Base-by-base conservation (phyloP, 1,140 invertebrate species). In the Atta cephalotes region DNA sequence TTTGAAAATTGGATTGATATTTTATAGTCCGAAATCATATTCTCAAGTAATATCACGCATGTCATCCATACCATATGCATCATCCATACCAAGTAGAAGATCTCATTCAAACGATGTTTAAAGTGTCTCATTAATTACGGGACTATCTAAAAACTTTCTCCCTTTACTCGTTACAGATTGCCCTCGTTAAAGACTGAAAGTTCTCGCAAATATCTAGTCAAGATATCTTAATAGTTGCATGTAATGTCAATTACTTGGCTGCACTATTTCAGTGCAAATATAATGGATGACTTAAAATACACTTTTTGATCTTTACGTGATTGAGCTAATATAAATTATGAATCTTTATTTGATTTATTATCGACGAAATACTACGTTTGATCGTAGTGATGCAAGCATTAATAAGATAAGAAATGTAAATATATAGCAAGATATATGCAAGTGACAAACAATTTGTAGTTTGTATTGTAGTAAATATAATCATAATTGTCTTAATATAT, bases 391-490 rank as follows among this genome's bases (percentile, higher is more conserved):
- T 65, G 16, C 39, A 45, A 45, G 9, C 39, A 45, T 45, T 45
- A 45, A 45, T 45, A 45, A 45, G 84, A 71, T 71, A 80, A 81
- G 53, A 49, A 62, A 86, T 16, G 28, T 79, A 25, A 63, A 80
- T 80, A 62, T 2, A 7, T 53, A 56, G n/a, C 9, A 12, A 18
- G 2, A 28, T 60, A 6, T 18, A 82, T 21, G 56, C 21, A 72
- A 72, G 53, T 21, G 60, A 12, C 25, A n/a, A 68, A 82, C 86
- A 79, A 51, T 79, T 18, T n/a, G 18, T 56, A 88, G 9, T 4
- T 16, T 16, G 49, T 31, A 77, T 89, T 60, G 63, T 68, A 74
- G 89, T 84, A 90, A 90, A 87, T 76, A 53, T 6, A 74, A 7
- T 21, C 25, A 35, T 89, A 79, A 90, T 79, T 76, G n/a, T 12